phyloP scores from a whole-genome alignment of 2,797 vertebrate genomes.

The Prionace glauca region DNA sequence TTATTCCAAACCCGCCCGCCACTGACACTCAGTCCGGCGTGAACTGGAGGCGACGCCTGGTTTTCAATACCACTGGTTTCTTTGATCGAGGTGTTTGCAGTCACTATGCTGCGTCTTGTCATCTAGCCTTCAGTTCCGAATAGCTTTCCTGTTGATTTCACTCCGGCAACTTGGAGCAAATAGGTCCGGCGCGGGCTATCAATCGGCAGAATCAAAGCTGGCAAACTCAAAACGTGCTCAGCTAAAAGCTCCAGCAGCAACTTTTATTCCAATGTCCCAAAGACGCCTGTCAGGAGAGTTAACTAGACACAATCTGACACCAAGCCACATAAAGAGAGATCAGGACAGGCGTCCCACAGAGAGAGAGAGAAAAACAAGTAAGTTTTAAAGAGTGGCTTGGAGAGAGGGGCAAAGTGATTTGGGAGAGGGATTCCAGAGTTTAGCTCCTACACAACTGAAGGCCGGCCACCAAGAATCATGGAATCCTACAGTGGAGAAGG shows the following conservation, averaged over 20 bases:
- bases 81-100: too few species aligned
- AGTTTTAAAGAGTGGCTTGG: too few species aligned
- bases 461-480: too few species aligned
- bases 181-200: too few species aligned
- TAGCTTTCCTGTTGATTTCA: neutral
- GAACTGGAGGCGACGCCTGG: neutral
- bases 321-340: neutral
- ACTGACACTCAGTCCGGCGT: too few species aligned
- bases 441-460: neutral
- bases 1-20: neutral
- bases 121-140: neutral
- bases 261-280: neutral
- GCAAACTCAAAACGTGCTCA: neutral
- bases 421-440: neutral
- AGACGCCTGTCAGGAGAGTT: neutral
- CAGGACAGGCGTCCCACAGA: neutral
- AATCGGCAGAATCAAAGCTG: neutral
- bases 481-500: too few species aligned
- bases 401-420: too few species aligned
- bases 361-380: too few species aligned
- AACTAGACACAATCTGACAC: neutral
- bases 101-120: neutral
- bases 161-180: neutral
- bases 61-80: neutral
- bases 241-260: neutral